A percentile compares a stretch with the other conserved stretches of the same genome.
phyloP scores from a whole-genome alignment of 1,140 invertebrate genomes.

The Zaprionus gabonicus region DNA sequence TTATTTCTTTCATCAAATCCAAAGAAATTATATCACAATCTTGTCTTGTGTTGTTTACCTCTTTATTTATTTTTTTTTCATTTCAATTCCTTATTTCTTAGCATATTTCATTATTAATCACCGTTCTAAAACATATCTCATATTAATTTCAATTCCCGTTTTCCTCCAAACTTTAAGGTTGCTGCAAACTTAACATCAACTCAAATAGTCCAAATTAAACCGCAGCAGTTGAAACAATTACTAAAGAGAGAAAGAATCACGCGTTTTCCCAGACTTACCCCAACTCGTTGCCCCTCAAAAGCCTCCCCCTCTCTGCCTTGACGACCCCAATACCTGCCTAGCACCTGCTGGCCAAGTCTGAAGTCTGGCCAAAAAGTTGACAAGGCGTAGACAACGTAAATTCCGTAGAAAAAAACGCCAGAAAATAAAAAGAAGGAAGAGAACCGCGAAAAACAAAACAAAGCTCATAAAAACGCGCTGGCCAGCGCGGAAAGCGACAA shows the following conservation, averaged over 20 bases:
- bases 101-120: background rate
- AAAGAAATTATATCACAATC: too few relatives aligned
- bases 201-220: conserved; percentile 31
- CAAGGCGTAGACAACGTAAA: conserved; percentile 63
- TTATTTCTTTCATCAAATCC: too few relatives aligned
- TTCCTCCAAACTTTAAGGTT: background rate
- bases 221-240: conserved; percentile 29
- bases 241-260: conserved; percentile 9
- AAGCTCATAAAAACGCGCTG: conserved; percentile 31
- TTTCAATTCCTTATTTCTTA: background rate
- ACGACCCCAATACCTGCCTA: background rate
- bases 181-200: conserved; percentile 24
- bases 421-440: conserved; percentile 28
- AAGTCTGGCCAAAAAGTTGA: conserved; percentile 70
- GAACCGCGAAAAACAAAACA: conserved; percentile 19
- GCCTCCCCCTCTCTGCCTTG: too few relatives aligned
- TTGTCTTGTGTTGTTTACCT: too few relatives aligned
- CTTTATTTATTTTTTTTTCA: background rate
- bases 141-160: background rate
- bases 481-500: conserved; percentile 19
- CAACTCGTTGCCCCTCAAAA: background rate
- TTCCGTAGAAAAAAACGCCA: conserved; percentile 46
- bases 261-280: conserved; percentile 35
- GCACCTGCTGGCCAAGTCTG: conserved; percentile 52
- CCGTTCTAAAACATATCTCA: background rate